These are phyloP conservation scores for Cosmia pyralina DNA, from an alignment of 2,888 invertebrate genomes.

Conservation along the genomic window DNA sequence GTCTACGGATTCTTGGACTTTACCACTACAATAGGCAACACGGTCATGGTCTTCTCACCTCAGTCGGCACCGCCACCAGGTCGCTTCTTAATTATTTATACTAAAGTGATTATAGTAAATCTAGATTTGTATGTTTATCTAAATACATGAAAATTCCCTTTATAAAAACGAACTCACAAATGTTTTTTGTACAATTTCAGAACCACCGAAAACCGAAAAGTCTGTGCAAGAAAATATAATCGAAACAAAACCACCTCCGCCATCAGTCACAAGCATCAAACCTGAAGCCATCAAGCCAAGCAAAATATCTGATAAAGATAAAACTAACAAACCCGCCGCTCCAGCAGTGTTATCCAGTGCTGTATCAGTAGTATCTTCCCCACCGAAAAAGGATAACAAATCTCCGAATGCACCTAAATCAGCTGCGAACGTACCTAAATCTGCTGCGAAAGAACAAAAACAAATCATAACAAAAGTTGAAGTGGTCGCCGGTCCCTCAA, in stretches of 20 bases:
- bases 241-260: conserved; percentile 86
- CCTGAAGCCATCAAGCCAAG: conserved; percentile 87
- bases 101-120: background rate
- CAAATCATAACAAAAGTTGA: conserved; percentile 89
- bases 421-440: conserved; percentile 84
- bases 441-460: conserved; percentile 85
- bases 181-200: conserved; percentile 72
- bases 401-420: conserved; percentile 84
- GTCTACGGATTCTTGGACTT: conserved; percentile 98
- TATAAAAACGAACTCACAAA: conserved; percentile 31
- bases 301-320: conserved; percentile 82
- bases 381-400: conserved; percentile 87
- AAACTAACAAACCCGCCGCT: conserved; percentile 81
- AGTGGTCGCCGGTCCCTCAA: conserved; percentile 89
- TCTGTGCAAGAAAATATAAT: conserved; percentile 86
- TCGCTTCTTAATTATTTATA: conserved; percentile 72
- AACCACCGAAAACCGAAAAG: conserved; percentile 85
- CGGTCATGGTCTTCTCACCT: conserved; percentile 98
- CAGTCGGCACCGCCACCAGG: conserved; percentile 94
- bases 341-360: conserved; percentile 83
- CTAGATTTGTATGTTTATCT: background rate
- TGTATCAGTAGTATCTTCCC: conserved; percentile 81
- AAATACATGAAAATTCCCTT: background rate
- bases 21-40: conserved; percentile 97
- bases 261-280: conserved; percentile 79